Evolutionary conservation across 2,113 vertebrate species (phyloP), one percentile per base, ranked within the genome.

Genomic region (Phaethon lepturus): DNA sequence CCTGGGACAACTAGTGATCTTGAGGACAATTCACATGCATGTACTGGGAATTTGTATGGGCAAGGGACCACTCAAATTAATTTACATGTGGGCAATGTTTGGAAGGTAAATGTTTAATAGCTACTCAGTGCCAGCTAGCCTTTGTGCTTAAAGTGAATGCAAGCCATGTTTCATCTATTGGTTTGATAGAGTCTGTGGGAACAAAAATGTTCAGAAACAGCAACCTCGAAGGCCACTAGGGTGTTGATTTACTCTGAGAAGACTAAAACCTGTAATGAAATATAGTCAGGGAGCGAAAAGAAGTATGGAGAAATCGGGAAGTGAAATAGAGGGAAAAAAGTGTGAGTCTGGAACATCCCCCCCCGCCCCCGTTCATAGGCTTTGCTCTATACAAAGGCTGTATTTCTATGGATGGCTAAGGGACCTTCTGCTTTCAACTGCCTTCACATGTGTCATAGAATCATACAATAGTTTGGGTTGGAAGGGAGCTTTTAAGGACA

Each of bases 61-160:
- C 4, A 1, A 71, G 33, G 29, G 11, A 66, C 25, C 8, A 9
- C 35, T 49, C 38, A 83, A 73, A 49, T 10, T 1, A 0, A 25
- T 58, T 92, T 67, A 44, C 26, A 16, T 28, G 7, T 66, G 47
- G 23, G 7, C 29, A 75, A 17, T 71, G 13, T 94, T 69, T 69
- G 45, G 25, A 62, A 86, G 10, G 7, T 35, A 45, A 77, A 17
- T 40, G 35, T 86, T 80, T 53, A 75, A 59, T 47, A 19, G 19
- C 14, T 66, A 11, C 29, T 86, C 18, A 2, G 18, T 91, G 16
- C 60, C 22, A 89, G 6, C 5, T 67, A 67, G 14, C 10, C n/a
- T 53, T 83, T 62, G 15, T 60, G 6, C 5, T 47, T 86, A 52
- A 71, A 82, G 83, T 2, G 1, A 85, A 72, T 26, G 17, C 5